phyloP scores from a whole-genome alignment of 2,113 vertebrate genomes.

The Struthidea cinerea region DNA sequence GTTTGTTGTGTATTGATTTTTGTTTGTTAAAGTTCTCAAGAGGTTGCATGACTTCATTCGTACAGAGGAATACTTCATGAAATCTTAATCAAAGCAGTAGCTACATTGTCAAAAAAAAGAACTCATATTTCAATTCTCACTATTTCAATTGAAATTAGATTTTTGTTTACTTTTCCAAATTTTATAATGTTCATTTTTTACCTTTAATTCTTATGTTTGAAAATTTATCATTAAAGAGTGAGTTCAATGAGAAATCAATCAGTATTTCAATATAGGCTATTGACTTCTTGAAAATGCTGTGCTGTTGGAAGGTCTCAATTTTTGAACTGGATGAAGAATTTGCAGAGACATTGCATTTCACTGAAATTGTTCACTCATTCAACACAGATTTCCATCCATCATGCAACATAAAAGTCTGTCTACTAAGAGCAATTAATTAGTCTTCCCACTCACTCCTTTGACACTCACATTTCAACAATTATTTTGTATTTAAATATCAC shows the following conservation, averaged over 20 bases:
- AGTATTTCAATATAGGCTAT: neutral
- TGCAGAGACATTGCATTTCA: neutral
- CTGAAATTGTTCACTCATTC: neutral
- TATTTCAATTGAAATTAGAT: neutral
- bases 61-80: neutral
- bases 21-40: neutral
- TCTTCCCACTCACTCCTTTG: neutral
- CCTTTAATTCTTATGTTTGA: neutral
- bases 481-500: neutral
- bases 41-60: neutral
- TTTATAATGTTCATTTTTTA: neutral
- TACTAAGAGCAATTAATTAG: neutral
- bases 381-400: neutral
- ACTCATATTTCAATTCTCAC: neutral
- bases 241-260: neutral
- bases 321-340: neutral
- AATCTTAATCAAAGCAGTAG: slow-evolving; percentile 1
- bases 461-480: neutral
- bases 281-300: neutral
- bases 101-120: neutral
- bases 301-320: neutral
- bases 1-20: slow-evolving; percentile 14
- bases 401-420: neutral
- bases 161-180: neutral
- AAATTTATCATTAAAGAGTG: neutral